phyloP scores from a whole-genome alignment of 2,797 vertebrate species.

The Chrosomus eos region DNA sequence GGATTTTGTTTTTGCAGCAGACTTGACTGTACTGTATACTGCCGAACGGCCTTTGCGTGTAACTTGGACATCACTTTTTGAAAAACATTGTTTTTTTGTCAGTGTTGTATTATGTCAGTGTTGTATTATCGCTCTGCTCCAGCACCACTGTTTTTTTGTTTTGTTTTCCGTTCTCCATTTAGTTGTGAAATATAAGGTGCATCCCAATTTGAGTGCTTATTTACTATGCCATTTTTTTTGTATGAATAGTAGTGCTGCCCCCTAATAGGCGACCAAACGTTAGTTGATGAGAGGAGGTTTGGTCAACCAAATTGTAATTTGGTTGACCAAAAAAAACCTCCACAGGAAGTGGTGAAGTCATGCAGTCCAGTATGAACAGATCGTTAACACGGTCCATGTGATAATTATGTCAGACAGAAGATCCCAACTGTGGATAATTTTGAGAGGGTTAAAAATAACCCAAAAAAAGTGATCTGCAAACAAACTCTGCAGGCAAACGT shows the following conservation, averaged over 20 bases:
- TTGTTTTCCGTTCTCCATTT: not conserved
- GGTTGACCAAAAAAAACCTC: not conserved
- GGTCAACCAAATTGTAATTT: not conserved
- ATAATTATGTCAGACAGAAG: not conserved
- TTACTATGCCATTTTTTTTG: not conserved
- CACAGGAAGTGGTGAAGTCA: not conserved
- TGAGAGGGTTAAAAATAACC: not conserved
- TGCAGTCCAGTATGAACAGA: not conserved
- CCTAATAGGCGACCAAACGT: not conserved
- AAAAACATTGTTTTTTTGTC: not conserved
- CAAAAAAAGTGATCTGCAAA: not conserved
- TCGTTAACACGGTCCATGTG: not conserved
- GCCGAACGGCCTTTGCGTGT: not conserved
- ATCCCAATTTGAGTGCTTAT: not conserved
- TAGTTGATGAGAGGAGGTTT: not conserved
- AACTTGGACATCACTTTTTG: not conserved
- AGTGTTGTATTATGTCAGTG: not conserved
- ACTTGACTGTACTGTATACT: not conserved
- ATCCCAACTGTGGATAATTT: not conserved
- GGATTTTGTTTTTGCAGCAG: conserved; percentile 2
- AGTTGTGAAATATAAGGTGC: not conserved
- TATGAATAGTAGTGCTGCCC: not conserved
- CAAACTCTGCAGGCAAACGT: not conserved
- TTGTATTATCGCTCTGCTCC: not conserved
- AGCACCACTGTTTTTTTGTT: not conserved